Base-by-base conservation (phyloP, 2,888 invertebrate genomes). In the Heliconius erato region DNA sequence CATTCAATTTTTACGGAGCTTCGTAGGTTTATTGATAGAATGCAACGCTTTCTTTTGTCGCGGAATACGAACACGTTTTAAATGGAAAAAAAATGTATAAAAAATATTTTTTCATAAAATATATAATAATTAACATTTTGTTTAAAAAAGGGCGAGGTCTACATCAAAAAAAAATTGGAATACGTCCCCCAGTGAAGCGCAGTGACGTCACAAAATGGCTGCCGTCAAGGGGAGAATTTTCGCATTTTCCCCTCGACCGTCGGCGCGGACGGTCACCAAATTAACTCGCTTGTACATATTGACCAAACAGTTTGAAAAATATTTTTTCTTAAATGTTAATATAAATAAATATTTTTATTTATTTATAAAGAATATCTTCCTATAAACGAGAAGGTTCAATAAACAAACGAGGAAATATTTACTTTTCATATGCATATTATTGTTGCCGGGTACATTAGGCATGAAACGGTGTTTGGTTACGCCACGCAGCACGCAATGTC, bases 191-290 rank as follows among this genome's bases (percentile, higher is more conserved):
- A 85, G 84, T 81, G 84, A 84, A 83, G 83, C 86, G 84, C 82
- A 82, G 85, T 94, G 95, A 95, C 95, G 94, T 95, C 92, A 94
- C 94, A 95, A 94, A 86, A 96, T 96, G 96, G 96, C 96, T 91
- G 95, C 91, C 90, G 85, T 81, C 85, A 87, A 87, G 90, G 94
- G 95, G 95, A 91, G 92, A 94, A 88, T 95, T 95, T 95, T 93
- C 95, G 90, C 95, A 95, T 95, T 95, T 94, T 94, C 94, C 95
- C 95, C 93, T 93, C 90, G 85, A 82, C 88, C 86, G 89, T 88
- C 87, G 88, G 84, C 87, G 84, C 84, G 87, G 85, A 85, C 88
- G 88, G 92, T 90, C 92, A 83, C 84, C n/a, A 32, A 40, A 63
- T 72, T 19, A 19, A 63, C 7, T 71, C 9, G 26, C 6, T 14